Percentiles rank a stretch among this genome's conserved stretches.
Evolutionary conservation across 2,888 invertebrate species (phyloP).

Genomic region (Mesorhabditis spiculigera): DNA sequence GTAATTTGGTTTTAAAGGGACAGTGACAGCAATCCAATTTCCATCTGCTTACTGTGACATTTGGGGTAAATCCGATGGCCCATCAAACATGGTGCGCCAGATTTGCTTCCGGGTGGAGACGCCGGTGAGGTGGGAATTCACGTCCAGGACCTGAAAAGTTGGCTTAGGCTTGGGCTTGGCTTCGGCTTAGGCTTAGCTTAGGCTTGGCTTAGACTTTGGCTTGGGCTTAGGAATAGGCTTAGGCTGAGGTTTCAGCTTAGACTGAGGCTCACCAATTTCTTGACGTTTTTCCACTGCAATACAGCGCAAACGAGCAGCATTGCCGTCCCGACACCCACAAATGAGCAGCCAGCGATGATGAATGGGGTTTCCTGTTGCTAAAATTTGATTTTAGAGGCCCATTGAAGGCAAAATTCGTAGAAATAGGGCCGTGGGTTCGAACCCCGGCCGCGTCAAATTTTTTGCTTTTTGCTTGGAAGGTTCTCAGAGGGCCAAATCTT

Average conservation of each 20-base stretch:
- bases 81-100: conserved; percentile 48
- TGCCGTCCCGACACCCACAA: conserved; percentile 44
- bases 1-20: too few species aligned
- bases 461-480: too few species aligned
- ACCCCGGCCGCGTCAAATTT: too few species aligned
- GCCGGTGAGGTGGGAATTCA: conserved; percentile 51
- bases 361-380: conserved; percentile 50
- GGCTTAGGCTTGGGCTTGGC: background rate
- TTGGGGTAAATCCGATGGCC: conserved; percentile 27
- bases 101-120: conserved; percentile 46
- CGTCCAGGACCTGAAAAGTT: conserved; percentile 34
- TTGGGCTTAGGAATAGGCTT: too few species aligned
- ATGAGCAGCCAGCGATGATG: conserved; percentile 45
- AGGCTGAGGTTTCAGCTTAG: too few species aligned
- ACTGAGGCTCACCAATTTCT: conserved; percentile 40
- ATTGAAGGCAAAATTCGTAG: too few species aligned
- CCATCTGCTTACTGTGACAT: background rate
- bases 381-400: conserved; percentile 13
- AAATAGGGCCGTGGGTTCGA: too few species aligned
- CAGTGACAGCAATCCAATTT: background rate
- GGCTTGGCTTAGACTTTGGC: too few species aligned
- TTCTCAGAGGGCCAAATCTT: too few species aligned
- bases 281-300: conserved; percentile 55
- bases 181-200: background rate
- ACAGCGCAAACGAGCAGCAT: conserved; percentile 51